Conservation (phyloP, 2,113 vertebrate species). For the Eublepharis macularius region DNA sequence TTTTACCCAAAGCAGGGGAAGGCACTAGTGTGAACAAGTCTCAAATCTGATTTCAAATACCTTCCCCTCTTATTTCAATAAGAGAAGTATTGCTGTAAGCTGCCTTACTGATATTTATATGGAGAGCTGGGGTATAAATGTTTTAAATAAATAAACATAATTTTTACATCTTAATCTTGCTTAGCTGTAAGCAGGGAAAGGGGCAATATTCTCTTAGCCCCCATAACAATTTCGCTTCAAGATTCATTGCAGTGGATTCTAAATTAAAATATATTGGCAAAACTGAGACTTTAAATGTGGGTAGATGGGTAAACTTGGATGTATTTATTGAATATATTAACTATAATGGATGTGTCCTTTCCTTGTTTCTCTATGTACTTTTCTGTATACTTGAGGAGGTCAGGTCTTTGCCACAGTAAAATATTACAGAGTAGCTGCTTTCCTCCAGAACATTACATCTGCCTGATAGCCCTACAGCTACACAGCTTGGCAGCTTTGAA, state of each 20-base stretch:
- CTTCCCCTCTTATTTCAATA: not conserved
- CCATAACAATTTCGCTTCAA: not conserved
- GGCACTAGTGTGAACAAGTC: not conserved
- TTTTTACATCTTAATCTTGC: not conserved
- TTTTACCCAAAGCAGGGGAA: not conserved
- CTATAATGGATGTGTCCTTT: slow-evolving; percentile 23
- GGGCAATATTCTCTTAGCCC: not conserved
- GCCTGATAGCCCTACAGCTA: slow-evolving; percentile 41
- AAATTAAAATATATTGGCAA: not conserved
- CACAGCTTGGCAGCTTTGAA: slow-evolving; percentile 22
- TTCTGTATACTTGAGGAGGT: slow-evolving; percentile 36
- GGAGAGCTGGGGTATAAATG: too few species aligned
- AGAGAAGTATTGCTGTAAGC: not conserved
- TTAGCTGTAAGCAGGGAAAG: not conserved
- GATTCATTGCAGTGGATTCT: not conserved
- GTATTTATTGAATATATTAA: slow-evolving; percentile 35
- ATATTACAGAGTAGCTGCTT: slow-evolving; percentile 2
- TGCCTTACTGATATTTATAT: too few species aligned
- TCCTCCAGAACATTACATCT: slow-evolving; percentile 27
- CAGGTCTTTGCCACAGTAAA: slow-evolving; percentile 32
- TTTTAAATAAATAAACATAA: not conserved
- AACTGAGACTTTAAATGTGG: not conserved
- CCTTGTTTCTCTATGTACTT: slow-evolving; percentile 1
- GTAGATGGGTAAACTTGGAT: not conserved
- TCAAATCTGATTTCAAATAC: not conserved